Evolutionary conservation across 1,140 invertebrate species (phyloP).

Genomic region (Conopomorpha cramerella): DNA sequence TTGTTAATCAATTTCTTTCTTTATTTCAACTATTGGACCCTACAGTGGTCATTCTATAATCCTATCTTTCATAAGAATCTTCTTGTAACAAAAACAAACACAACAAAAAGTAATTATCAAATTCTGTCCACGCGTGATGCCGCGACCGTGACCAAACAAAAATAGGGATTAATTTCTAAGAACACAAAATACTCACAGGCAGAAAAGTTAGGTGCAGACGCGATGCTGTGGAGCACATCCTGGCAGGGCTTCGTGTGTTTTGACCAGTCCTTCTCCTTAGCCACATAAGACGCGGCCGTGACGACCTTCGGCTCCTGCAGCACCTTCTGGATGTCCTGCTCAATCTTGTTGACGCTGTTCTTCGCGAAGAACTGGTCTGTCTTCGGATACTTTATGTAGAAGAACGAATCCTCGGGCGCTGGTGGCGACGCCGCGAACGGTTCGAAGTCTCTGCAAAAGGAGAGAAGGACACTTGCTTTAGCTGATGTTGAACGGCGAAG

Average conservation of each 20-base stretch:
- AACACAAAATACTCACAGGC: no score
- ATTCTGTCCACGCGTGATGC: no score
- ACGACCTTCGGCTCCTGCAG: slow-evolving; percentile 12
- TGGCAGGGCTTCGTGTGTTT: slow-evolving; percentile 71
- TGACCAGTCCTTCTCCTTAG: slow-evolving; percentile 62
- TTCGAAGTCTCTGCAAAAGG: slow-evolving; percentile 67
- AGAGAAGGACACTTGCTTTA: slow-evolving; percentile 14
- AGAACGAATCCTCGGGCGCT: slow-evolving; percentile 72
- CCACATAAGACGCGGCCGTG: slow-evolving; percentile 9
- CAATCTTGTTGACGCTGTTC: slow-evolving; percentile 19
- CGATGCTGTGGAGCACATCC: slow-evolving; percentile 61
- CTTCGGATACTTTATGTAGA: slow-evolving; percentile 67
- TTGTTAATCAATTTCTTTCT: no score
- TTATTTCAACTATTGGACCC: no score
- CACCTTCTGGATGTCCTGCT: slow-evolving; percentile 14
- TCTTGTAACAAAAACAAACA: no score
- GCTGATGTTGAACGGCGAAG: background rate
- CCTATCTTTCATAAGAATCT: no score
- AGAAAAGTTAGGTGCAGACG: no score
- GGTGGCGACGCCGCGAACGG: slow-evolving; percentile 71
- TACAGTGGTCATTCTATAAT: no score
- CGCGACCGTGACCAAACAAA: no score
- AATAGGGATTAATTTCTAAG: no score
- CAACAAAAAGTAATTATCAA: no score
- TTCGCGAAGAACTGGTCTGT: slow-evolving; percentile 35